Evolutionary conservation across 2,888 invertebrate genomes (phyloP), one percentile per base, ranked within the genome.

Genomic region (Cerceris ruficornis): DNA sequence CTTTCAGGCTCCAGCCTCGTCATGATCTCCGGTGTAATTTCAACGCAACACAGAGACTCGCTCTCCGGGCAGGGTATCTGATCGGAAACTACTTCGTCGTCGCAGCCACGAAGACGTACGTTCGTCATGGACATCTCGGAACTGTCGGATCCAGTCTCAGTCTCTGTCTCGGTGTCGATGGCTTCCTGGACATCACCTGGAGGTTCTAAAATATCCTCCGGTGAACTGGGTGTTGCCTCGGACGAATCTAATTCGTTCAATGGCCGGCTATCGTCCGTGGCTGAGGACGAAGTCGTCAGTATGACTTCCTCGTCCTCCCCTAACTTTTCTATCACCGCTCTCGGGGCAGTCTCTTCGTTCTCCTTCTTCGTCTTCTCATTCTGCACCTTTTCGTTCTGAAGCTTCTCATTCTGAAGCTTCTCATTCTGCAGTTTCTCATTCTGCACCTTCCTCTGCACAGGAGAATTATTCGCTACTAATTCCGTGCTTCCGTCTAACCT

Each of bases 81-180:
- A 13, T 87, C 80, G 42, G 86, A 69, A 43, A 81, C 69, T n/a
- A 83, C 83, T 7, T 75, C 85, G 41, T 84, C 83, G 42, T 88
- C 87, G 71, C 81, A 72, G 14, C 69, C 66, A 15, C 86, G 68
- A 64, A 83, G 62, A 55, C 84, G 75, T 57, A 77, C 78, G 57
- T 78, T 80, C 50, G 81, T 61, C 73, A 82, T 71, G 9, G 82
- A 52, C 17, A 87, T 73, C 74, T 89, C 91, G 5, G 91, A 89
- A 74, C 89, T 88, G 49, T 90, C 90, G n/a, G 90, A 90, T 0
- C 87, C 91, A 4, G 89, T 88, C 62, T 91, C 90, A 6, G 89
- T 89, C 58, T 91, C 91, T 13, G 88, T 89, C 28, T 88, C 89
- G 6, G 87, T 88, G 52, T 90, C 88, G 28, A 86, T 82, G 1